phyloP scores from a whole-genome alignment of 1,140 invertebrate genomes.

The Yoshiicerus persimilis region DNA sequence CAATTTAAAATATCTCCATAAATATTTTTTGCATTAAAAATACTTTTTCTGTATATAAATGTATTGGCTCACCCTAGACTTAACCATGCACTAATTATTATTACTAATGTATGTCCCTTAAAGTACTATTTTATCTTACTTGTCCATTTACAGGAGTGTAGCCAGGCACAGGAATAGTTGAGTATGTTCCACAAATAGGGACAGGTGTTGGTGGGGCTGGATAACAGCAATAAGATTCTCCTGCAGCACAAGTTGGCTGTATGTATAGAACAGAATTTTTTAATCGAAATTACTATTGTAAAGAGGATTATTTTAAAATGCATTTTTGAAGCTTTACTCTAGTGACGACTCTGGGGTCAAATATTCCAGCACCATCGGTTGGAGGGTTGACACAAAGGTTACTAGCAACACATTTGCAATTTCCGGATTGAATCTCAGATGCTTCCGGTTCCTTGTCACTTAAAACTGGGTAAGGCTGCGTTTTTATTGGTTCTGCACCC shows the following conservation, averaged over 20 bases:
- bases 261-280: not conserved
- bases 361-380: conserved; percentile 44
- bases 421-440: not conserved
- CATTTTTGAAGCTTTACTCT: not conserved
- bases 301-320: not conserved
- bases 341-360: conserved; percentile 48
- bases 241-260: not conserved
- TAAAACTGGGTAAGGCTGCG: not conserved
- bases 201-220: not conserved
- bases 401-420: not conserved
- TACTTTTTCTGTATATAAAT: too few species aligned
- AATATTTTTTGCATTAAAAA: not conserved
- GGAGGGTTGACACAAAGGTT: not conserved
- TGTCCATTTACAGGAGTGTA: not conserved
- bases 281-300: not conserved
- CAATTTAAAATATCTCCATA: not conserved
- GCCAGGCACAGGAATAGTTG: not conserved
- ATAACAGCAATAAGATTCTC: not conserved
- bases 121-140: not conserved
- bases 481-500: not conserved
- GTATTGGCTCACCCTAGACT: too few species aligned
- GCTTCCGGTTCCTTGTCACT: not conserved
- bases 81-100: not conserved
- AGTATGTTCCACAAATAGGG: not conserved
- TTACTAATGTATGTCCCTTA: not conserved